These are phyloP conservation scores for Leptinotarsa lineolata DNA, from an alignment of 1,140 invertebrate genomes.

Conservation along the genomic window DNA sequence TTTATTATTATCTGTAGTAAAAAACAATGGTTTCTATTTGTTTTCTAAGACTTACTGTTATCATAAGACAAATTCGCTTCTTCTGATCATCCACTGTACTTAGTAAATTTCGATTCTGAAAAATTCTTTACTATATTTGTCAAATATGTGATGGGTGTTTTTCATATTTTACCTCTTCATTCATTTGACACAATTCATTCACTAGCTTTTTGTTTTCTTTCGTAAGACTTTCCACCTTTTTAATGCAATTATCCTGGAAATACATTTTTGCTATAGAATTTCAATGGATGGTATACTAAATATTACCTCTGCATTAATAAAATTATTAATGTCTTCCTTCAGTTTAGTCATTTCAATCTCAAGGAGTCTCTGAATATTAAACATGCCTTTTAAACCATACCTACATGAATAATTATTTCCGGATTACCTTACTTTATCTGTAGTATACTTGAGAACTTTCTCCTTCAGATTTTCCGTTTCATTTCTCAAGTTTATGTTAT, in stretches of 20 bases:
- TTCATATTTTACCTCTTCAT: constrained; percentile 32
- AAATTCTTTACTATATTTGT: neutral
- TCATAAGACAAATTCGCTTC: constrained; percentile 24
- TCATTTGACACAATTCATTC: constrained; percentile 30
- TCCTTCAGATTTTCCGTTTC: constrained; percentile 30
- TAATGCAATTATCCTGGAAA: constrained; percentile 27
- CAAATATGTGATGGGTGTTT: too few relatives aligned
- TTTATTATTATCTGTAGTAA: too few relatives aligned
- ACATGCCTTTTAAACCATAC: neutral
- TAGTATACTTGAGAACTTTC: constrained; percentile 24
- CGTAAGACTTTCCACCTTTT: constrained; percentile 22
- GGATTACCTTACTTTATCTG: constrained; percentile 26
- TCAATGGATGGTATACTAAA: too few relatives aligned
- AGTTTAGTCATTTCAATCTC: neutral
- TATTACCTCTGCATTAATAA: neutral
- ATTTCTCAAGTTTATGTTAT: constrained; percentile 27
- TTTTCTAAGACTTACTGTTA: constrained; percentile 32
- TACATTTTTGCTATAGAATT: neutral
- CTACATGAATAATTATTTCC: neutral
- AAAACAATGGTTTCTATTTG: too few relatives aligned
- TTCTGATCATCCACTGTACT: constrained; percentile 30
- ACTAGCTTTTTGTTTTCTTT: constrained; percentile 31
- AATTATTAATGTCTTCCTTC: constrained; percentile 13
- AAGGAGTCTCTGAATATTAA: constrained; percentile 8
- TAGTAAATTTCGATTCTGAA: constrained; percentile 36